Evolutionary conservation across 2,113 vertebrate species (phyloP), one percentile per base, ranked within the genome.

Genomic region (Neopipo cinnamomea): DNA sequence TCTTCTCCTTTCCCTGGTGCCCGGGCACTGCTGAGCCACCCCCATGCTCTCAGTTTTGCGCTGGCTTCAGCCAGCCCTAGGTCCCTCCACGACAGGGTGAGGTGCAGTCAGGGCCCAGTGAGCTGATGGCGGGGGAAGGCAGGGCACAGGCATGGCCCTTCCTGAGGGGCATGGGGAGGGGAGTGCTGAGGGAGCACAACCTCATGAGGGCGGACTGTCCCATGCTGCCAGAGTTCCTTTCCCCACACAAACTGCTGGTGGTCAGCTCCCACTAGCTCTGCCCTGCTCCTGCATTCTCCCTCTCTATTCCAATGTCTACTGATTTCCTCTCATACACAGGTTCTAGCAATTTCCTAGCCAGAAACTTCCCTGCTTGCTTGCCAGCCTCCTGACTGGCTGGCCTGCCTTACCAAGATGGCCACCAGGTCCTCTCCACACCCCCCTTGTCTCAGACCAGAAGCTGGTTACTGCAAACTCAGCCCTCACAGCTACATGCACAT

Each of bases 31-130:
- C 50, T 62, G 42, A 8, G 73, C 22, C 6, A 0, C 5, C 25
- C 9, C 24, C 5, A 25, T 0, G 0, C 17, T 10, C 7, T 49
- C 6, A 2, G 41, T 30, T 39, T 53, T 31, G 11, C 3, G 0
- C 19, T 19, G 33, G 24, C 42, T 24, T 16, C 84, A 5, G 31
- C 16, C 73, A 49, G 41, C 3, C 23, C 33, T 14, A 2, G 2
- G 1, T 3, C 8, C 25, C n/a, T 33, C 35, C 17, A 2, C 22
- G 15, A 21, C 47, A 25, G 8, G 2, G 37, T 31, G n/a, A 65
- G 21, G 10, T 17, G 62, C 30, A 39, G 18, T 2, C 35, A 37
- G 11, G 11, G 42, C 7, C 25, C 15, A 7, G 2, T 0, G 6
- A 16, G 41, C 21, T 3, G 8, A 37, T 8, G 3, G 19, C 0